phyloP scores from a whole-genome alignment of 2,797 vertebrate species.

The Chiroxiphia lanceolata region DNA sequence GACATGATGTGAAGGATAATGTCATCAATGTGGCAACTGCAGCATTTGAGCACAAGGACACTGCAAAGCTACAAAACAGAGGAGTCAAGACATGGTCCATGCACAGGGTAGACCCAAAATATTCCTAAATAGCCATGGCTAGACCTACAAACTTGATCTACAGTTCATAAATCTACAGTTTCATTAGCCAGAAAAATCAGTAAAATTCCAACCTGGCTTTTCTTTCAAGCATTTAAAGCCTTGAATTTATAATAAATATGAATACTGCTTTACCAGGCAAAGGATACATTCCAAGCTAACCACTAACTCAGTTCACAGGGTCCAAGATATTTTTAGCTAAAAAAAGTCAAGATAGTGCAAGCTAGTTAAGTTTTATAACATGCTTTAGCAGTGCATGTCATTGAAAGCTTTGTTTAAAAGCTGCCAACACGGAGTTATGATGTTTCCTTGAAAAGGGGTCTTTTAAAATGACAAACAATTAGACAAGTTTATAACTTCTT shows the following conservation, averaged over 20 bases:
- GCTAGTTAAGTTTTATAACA: neutral
- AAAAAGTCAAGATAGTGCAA: neutral
- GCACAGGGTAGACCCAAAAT: neutral
- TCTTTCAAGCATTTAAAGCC: neutral
- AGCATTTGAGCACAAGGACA: neutral
- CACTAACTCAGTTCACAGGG: neutral
- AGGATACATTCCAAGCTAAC: neutral
- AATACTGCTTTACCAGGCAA: neutral
- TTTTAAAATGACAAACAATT: neutral
- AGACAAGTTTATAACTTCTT: fast-evolving
- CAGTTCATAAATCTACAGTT: neutral
- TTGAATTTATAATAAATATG: neutral
- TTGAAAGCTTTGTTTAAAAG: neutral
- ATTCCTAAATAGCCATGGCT: neutral
- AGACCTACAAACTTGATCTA: neutral
- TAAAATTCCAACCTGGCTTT: neutral
- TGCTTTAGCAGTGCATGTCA: neutral
- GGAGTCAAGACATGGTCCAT: neutral
- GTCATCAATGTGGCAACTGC: neutral
- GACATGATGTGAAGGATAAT: neutral
- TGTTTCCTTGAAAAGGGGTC: neutral
- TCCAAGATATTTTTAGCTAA: neutral
- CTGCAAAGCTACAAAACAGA: neutral
- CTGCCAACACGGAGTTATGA: neutral
- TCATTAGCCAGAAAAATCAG: neutral